These are phyloP conservation scores for Gibbula magus DNA, from an alignment of 2,888 invertebrate genomes.

Conservation along the genomic window DNA sequence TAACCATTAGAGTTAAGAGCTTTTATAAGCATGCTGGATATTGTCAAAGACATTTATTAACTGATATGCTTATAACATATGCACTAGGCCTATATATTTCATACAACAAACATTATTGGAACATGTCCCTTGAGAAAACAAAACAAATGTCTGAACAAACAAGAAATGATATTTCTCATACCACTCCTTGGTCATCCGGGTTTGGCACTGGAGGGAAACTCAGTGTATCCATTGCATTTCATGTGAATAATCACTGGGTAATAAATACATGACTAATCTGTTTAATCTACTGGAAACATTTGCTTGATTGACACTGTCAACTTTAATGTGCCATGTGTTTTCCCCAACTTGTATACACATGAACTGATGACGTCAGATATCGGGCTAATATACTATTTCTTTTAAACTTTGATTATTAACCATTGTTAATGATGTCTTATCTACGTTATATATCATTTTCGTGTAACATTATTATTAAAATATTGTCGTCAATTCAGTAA, in stretches of 20 bases:
- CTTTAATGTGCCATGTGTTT: neutral
- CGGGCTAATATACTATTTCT: no score
- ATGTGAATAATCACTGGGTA: neutral
- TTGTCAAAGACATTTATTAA: neutral
- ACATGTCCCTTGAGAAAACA: neutral
- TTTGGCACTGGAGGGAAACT: slow-evolving; percentile 42
- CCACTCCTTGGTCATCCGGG: slow-evolving; percentile 37
- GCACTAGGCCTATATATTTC: no score
- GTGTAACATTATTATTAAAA: no score
- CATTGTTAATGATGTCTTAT: no score
- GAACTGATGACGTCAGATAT: neutral
- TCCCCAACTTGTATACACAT: neutral
- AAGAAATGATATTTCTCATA: slow-evolving; percentile 6
- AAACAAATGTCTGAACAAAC: neutral
- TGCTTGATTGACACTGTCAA: neutral
- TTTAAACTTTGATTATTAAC: no score
- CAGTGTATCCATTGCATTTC: slow-evolving; percentile 24
- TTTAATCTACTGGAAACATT: no score
- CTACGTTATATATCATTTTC: no score
- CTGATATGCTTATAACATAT: no score
- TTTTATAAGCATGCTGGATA: no score
- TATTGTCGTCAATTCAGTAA: no score
- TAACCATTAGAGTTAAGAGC: no score
- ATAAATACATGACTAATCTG: neutral
- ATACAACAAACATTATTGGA: no score